A percentile compares a stretch with the other conserved stretches of the same genome.
Evolutionary conservation across 2,113 vertebrate species (phyloP).

Genomic region (Rhea pennata): DNA sequence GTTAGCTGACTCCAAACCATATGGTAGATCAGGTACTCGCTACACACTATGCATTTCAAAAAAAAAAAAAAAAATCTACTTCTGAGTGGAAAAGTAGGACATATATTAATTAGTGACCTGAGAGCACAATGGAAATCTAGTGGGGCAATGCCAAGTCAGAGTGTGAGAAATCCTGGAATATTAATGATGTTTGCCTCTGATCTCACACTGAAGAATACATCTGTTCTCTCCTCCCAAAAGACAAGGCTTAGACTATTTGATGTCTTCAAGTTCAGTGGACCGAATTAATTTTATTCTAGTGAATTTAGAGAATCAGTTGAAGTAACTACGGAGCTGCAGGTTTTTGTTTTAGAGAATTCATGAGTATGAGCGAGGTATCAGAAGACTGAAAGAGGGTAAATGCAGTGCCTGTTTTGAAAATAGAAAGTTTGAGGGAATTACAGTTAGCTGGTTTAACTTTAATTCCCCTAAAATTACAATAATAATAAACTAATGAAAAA

Average conservation of each 20-base stretch:
- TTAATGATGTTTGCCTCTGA: slow-evolving; percentile 53
- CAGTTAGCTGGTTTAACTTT: neutral
- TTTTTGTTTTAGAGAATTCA: neutral
- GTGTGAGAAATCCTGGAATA: slow-evolving; percentile 54
- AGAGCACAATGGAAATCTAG: slow-evolving; percentile 60
- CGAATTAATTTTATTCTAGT: neutral
- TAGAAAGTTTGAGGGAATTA: neutral
- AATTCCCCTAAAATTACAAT: neutral
- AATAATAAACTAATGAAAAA: neutral
- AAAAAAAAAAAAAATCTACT: slow-evolving; percentile 6
- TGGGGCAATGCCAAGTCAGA: slow-evolving; percentile 60
- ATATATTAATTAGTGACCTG: slow-evolving; percentile 67
- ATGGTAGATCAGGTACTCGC: neutral
- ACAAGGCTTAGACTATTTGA: slow-evolving; percentile 41
- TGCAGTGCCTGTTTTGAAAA: neutral
- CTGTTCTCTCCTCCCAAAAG: slow-evolving; percentile 40
- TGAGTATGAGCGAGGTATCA: rapidly evolving
- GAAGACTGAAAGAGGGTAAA: neutral
- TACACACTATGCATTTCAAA: slow-evolving; percentile 65
- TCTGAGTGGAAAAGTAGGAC: slow-evolving; percentile 60
- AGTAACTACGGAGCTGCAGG: slow-evolving; percentile 20
- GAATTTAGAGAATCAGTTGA: slow-evolving; percentile 16
- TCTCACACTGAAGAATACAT: neutral
- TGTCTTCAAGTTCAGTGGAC: neutral
- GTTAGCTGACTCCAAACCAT: slow-evolving; percentile 1